Percentiles rank a stretch among this genome's conserved stretches.
Conservation (phyloP, 2,113 vertebrate genomes). For the Chloropsis cyanopogon region DNA sequence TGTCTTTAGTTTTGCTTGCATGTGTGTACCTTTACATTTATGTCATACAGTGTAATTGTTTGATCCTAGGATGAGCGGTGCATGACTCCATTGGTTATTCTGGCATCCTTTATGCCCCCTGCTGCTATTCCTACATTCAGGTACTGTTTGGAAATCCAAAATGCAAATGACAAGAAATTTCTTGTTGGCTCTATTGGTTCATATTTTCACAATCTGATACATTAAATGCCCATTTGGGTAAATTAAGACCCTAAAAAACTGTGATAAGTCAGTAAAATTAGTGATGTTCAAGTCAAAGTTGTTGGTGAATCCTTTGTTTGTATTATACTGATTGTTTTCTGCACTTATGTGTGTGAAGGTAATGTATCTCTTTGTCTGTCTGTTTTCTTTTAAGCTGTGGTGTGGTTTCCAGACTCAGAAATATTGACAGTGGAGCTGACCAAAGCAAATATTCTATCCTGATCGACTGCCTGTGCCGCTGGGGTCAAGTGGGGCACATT, state of each 20-base stretch:
- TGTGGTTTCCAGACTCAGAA: conserved; percentile 84
- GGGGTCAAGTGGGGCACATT: conserved; percentile 83
- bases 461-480: conserved; percentile 90
- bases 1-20: not conserved
- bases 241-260: not conserved
- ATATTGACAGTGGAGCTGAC: conserved; percentile 66
- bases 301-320: not conserved
- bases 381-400: conserved; percentile 76
- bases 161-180: not conserved
- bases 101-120: conserved; percentile 88
- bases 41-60: not conserved
- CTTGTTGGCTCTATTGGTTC: not conserved
- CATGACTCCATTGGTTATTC: conserved; percentile 78
- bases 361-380: not conserved
- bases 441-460: conserved; percentile 75
- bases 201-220: not conserved
- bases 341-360: not conserved
- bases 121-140: conserved; percentile 85
- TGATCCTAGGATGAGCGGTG: conserved; percentile 83
- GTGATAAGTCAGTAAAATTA: not conserved
- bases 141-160: conserved; percentile 61
- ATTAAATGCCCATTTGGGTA: not conserved
- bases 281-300: not conserved
- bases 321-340: not conserved
- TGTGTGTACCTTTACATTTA: not conserved